Base-by-base conservation (phyloP, 2,888 invertebrate species). In the Callinectes sapidus region DNA sequence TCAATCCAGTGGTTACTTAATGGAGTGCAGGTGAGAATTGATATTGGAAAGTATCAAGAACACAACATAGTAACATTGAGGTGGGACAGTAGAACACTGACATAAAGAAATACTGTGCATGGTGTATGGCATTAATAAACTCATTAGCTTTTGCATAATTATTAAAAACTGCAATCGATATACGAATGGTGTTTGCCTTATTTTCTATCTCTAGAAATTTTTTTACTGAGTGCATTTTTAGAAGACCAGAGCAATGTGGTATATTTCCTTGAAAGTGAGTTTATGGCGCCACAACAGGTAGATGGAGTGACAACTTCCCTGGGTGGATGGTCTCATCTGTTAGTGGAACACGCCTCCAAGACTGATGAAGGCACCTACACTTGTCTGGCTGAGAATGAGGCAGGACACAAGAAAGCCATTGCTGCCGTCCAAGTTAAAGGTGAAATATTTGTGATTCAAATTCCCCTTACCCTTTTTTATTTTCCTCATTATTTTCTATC, bases 1-100 rank as follows among this genome's bases (percentile, higher is more conserved):
- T 92, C 95, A 0, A 95, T 97, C 1, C 95, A 94, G 2, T 97
- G 97, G 97, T 95, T 95, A 0, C 90, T 94, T 5, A 94, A 94
- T 90, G 94, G 92, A 18, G 90, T 91, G 1, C 77, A 94, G 94
- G 94, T 94, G 54, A 87, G 90, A 18, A 54, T 28, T 13, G 13
- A n/a, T 71, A 5, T 61, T 23, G 18, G 23, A 23, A 71, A 28
- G 2, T 71, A 71, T 71, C 71, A 71, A 71, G 71, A 71, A 8
- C 16, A 71, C 1, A 28, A 28, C 10, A 23, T 61, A 61, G 2
- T 61, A 61, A 61, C 2, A 61, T 61, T 61, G 6, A 61, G 48
- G 48, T 48, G 48, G 10, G 48, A 48, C 10, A 48, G 10, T 10
- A 48, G 48, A 48, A 10, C 5, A 48, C 10, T 10, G 48, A 48